Percentiles rank a stretch among this genome's conserved stretches.
Evolutionary conservation across 2,113 vertebrate genomes (phyloP).

Genomic region (Isichthys henryi): DNA sequence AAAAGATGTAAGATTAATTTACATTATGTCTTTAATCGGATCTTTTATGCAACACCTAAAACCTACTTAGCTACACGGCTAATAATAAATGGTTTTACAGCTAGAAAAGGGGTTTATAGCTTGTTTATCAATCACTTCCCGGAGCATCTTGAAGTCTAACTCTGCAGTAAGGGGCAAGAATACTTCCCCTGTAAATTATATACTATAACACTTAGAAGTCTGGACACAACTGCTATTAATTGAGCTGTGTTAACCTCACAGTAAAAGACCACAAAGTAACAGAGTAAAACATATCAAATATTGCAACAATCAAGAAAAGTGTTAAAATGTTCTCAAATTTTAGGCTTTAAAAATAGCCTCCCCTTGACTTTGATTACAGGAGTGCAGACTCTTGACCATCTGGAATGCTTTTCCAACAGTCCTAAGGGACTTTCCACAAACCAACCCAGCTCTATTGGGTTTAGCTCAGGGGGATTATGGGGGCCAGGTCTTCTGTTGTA

Average conservation of each 20-base stretch:
- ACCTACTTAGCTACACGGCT: neutral
- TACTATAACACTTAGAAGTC: neutral
- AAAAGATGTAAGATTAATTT: neutral
- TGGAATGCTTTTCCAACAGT: neutral
- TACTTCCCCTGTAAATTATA: neutral
- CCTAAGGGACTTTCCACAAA: neutral
- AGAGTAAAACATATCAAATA: neutral
- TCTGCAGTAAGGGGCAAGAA: neutral
- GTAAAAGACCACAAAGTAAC: neutral
- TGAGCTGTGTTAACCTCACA: neutral
- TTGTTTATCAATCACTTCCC: neutral
- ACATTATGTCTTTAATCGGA: neutral
- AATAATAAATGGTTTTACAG: neutral
- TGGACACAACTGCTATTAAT: neutral
- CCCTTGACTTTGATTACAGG: neutral
- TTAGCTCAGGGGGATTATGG: no score
- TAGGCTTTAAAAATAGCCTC: neutral
- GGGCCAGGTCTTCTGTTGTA: no score
- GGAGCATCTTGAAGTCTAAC: neutral
- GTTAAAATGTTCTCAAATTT: neutral
- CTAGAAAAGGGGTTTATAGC: neutral
- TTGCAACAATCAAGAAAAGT: neutral
- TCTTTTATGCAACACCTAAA: no score
- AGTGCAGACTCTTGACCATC: neutral
- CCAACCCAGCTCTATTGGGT: no score